Percentiles rank a stretch among this genome's conserved stretches.
Evolutionary conservation across 2,797 vertebrate species (phyloP).

Genomic region (Morus bassanus): DNA sequence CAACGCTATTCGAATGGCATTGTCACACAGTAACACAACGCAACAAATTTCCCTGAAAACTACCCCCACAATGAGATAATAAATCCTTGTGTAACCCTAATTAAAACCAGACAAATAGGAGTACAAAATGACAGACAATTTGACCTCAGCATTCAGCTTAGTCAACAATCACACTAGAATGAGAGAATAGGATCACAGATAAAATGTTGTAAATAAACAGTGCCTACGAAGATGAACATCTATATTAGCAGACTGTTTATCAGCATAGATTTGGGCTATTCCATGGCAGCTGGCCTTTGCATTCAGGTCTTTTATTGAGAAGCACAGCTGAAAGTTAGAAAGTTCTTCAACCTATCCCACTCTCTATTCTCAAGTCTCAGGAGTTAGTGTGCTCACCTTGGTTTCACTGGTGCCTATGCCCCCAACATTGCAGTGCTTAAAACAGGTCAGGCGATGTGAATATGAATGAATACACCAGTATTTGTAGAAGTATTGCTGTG

Average conservation of each 20-base stretch:
- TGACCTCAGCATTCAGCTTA: not conserved
- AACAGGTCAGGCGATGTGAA: not conserved
- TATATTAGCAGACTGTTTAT: not conserved
- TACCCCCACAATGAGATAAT: not conserved
- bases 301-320: not conserved
- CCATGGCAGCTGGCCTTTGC: not conserved
- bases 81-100: not conserved
- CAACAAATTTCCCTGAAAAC: not conserved
- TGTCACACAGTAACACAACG: not conserved
- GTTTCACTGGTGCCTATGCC: not conserved
- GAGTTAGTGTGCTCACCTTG: fast-evolving
- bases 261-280: not conserved
- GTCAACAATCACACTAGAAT: not conserved
- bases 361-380: not conserved
- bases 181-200: not conserved
- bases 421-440: not conserved
- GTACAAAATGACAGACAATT: not conserved
- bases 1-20: not conserved
- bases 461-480: not conserved
- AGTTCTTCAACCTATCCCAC: not conserved
- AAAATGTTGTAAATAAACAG: not conserved
- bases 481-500: not conserved
- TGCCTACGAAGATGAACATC: fast-evolving
- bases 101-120: not conserved
- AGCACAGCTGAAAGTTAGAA: not conserved